phyloP scores from a whole-genome alignment of 2,797 vertebrate genomes.

The Melanotaenia maccullochi region DNA sequence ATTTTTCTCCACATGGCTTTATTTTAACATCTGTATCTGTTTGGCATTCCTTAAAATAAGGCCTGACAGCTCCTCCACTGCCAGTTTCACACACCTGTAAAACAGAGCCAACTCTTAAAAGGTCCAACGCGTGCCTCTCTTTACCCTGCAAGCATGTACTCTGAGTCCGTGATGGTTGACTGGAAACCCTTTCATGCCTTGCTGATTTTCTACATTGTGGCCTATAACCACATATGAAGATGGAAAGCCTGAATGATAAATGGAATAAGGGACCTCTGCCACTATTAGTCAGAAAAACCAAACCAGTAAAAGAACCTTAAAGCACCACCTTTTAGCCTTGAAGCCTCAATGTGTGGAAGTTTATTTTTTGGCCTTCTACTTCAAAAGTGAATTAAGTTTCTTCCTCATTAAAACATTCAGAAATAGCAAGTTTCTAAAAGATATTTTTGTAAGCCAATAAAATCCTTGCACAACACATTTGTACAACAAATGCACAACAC shows the following conservation, averaged over 20 bases:
- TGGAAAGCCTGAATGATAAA: constrained; percentile 1
- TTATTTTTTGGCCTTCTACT: neutral
- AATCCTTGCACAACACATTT: constrained; percentile 55
- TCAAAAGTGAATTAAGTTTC: neutral
- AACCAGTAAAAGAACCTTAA: neutral
- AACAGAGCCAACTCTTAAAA: constrained; percentile 38
- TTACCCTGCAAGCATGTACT: constrained; percentile 16
- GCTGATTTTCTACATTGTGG: constrained; percentile 48
- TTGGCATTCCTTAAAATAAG: constrained; percentile 55
- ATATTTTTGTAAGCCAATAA: constrained; percentile 18
- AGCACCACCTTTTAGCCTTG: neutral
- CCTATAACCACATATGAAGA: constrained; percentile 47
- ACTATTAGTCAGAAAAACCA: neutral
- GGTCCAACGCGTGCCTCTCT: constrained; percentile 12
- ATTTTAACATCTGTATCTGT: constrained; percentile 46
- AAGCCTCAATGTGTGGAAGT: constrained; percentile 8
- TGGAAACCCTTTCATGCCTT: constrained; percentile 64
- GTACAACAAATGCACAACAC: constrained; percentile 58
- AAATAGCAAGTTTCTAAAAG: constrained; percentile 15
- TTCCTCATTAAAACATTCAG: constrained; percentile 18
- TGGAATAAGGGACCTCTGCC: neutral
- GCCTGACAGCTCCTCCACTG: constrained; percentile 55
- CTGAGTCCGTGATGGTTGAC: constrained; percentile 62
- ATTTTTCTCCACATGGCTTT: constrained; percentile 49
- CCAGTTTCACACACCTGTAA: constrained; percentile 61